phyloP scores from a whole-genome alignment of 2,888 invertebrate species.

The Hololepta plana region DNA sequence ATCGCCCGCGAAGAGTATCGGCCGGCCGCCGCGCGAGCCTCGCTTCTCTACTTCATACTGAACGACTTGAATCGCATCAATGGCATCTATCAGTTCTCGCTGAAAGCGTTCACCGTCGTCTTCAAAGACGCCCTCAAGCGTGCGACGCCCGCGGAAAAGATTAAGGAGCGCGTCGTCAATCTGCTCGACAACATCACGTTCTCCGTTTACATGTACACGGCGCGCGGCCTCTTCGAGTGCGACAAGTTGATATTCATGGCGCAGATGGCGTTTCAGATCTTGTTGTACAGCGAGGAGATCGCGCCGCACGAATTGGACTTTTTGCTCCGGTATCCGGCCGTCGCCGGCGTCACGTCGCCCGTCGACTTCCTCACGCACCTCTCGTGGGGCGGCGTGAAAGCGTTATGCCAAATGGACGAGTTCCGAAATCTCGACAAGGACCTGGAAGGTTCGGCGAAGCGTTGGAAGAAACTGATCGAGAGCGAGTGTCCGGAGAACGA shows the following conservation, averaged over 20 bases:
- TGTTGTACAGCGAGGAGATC: conserved; percentile 46
- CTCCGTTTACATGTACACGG: conserved; percentile 73
- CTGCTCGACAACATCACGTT: conserved; percentile 79
- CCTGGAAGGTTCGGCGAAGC: conserved; percentile 75
- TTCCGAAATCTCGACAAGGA: conserved; percentile 77
- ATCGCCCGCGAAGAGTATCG: conserved; percentile 78
- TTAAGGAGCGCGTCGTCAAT: conserved; percentile 53
- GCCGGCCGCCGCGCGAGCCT: conserved; percentile 70
- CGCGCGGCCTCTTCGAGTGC: conserved; percentile 75
- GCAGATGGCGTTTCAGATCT: conserved; percentile 55
- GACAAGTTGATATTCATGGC: conserved; percentile 84
- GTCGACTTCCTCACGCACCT: conserved; percentile 66
- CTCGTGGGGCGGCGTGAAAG: conserved; percentile 82
- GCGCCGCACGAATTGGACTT: conserved; percentile 67
- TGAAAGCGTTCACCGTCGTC: conserved; percentile 85
- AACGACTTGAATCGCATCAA: conserved; percentile 86
- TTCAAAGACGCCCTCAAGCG: conserved; percentile 67
- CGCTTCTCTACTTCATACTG: conserved; percentile 81
- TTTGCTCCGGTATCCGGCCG: conserved; percentile 65
- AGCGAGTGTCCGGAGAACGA: conserved; percentile 86
- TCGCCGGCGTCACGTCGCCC: conserved; percentile 54
- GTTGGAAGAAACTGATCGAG: conserved; percentile 87
- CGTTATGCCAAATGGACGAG: conserved; percentile 55
- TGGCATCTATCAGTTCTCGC: conserved; percentile 88
- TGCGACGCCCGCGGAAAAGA: conserved; percentile 48